These are phyloP conservation scores for Coelinius sp. DNA, from an alignment of 2,888 invertebrate species.

Conservation along the genomic window DNA sequence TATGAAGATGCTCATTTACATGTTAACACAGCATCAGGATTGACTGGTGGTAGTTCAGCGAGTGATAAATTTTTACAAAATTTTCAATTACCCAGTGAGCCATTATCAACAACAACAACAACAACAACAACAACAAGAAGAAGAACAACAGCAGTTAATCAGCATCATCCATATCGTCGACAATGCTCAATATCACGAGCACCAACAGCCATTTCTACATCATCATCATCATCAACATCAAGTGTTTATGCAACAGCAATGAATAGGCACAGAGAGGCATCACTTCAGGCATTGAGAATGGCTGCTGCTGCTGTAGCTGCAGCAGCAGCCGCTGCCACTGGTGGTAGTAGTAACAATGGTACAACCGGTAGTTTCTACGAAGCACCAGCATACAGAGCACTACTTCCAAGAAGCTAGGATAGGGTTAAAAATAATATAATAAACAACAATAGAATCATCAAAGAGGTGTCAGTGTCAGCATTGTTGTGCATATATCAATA, in stretches of 20 bases:
- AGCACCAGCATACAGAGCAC: conserved; percentile 64
- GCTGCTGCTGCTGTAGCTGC: conserved; percentile 63
- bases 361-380: conserved; percentile 44
- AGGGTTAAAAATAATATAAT: conserved; percentile 21
- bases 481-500: background rate
- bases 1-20: conserved; percentile 45
- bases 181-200: conserved; percentile 43
- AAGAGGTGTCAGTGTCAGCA: conserved; percentile 16
- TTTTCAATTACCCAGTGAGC: conserved; percentile 30
- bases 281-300: conserved; percentile 62
- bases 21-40: conserved; percentile 24
- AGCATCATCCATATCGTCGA: conserved; percentile 50
- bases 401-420: conserved; percentile 64
- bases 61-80: conserved; percentile 27
- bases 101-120: conserved; percentile 44
- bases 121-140: conserved; percentile 44
- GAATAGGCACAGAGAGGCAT: conserved; percentile 64
- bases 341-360: conserved; percentile 26
- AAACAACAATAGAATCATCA: background rate
- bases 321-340: conserved; percentile 49
- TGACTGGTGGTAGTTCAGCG: conserved; percentile 32
- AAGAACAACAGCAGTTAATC: conserved; percentile 29
- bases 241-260: conserved; percentile 64
- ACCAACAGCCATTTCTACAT: conserved; percentile 43
- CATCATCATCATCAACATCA: conserved; percentile 47